These are phyloP conservation scores for Battus philenor DNA, from an alignment of 1,140 invertebrate genomes.

Conservation along the genomic window DNA sequence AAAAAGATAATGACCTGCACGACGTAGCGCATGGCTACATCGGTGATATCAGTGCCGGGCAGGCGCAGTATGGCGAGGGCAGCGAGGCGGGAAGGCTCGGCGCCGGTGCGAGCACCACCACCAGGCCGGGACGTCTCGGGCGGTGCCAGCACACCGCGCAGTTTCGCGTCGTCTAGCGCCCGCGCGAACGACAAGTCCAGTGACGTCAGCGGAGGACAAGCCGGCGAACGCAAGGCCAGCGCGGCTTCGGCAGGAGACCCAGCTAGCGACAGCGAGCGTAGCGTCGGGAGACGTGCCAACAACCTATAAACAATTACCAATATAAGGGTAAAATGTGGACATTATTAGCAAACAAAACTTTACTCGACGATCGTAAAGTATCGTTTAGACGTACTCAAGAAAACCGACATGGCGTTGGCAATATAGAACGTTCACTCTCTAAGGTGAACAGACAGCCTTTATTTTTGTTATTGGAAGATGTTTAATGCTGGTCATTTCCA, in stretches of 20 bases:
- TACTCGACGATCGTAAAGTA: too few relatives aligned
- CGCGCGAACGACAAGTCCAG: slow-evolving; percentile 83
- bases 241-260: slow-evolving; percentile 89
- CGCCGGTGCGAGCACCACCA: slow-evolving; percentile 87
- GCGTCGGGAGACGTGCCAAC: slow-evolving; percentile 86
- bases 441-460: too few relatives aligned
- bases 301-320: slow-evolving; percentile 74
- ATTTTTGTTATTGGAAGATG: too few relatives aligned
- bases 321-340: too few relatives aligned
- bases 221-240: slow-evolving; percentile 87
- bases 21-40: slow-evolving; percentile 84
- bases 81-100: slow-evolving; percentile 88
- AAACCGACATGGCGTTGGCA: too few relatives aligned
- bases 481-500: too few relatives aligned
- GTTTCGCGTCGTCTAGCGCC: slow-evolving; percentile 87
- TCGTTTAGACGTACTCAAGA: too few relatives aligned
- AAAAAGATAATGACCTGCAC: slow-evolving; percentile 46
- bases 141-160: slow-evolving; percentile 89
- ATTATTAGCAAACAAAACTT: too few relatives aligned
- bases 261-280: slow-evolving; percentile 87
- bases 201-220: slow-evolving; percentile 86
- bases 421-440: too few relatives aligned
- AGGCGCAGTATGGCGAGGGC: slow-evolving; percentile 85
- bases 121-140: slow-evolving; percentile 91
- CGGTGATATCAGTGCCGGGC: slow-evolving; percentile 92